These are phyloP conservation scores for Axis porcinus DNA, from an alignment of 2,113 vertebrate species.

Conservation along the genomic window DNA sequence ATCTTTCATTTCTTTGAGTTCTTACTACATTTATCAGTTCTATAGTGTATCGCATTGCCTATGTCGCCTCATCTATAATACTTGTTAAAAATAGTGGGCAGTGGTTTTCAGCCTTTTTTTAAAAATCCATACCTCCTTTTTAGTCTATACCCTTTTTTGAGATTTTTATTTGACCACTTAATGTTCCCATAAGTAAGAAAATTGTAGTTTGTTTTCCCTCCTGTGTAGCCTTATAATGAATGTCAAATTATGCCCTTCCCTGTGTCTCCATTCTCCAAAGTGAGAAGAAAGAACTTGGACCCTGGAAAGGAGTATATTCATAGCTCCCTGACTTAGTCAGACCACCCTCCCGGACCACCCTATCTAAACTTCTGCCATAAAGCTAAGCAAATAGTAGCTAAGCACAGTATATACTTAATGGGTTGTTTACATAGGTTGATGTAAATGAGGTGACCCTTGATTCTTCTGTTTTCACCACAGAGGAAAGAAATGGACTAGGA, in stretches of 20 bases:
- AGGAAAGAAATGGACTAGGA: constrained; percentile 25
- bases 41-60: background rate
- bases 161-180: background rate
- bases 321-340: background rate
- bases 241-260: background rate
- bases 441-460: constrained; percentile 46
- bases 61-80: background rate
- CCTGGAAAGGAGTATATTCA: background rate
- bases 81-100: background rate
- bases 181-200: background rate
- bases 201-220: background rate
- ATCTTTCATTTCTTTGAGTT: constrained; percentile 39
- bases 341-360: background rate
- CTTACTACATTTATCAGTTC: background rate
- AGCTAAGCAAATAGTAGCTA: constrained; percentile 44
- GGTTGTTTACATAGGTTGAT: constrained; percentile 13
- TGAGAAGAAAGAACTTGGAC: background rate
- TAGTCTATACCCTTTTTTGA: background rate
- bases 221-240: background rate
- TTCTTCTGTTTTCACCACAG: constrained; percentile 36
- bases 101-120: background rate
- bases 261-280: background rate
- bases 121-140: background rate
- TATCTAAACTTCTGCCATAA: background rate
- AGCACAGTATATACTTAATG: constrained; percentile 8